These are phyloP conservation scores for Orchesella flavescens DNA, from an alignment of 2,888 invertebrate genomes.

Conservation along the genomic window DNA sequence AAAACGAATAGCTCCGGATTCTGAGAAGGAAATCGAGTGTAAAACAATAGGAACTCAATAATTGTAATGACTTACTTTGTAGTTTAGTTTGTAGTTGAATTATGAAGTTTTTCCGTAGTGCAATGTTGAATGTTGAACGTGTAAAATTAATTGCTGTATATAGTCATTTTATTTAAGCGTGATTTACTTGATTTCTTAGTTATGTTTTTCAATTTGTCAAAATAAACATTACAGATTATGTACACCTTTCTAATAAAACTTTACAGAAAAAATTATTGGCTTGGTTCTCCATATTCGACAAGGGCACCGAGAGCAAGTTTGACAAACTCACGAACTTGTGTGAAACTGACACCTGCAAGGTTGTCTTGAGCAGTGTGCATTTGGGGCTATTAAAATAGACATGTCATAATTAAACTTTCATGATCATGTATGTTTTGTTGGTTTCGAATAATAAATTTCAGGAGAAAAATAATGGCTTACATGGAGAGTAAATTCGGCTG, in stretches of 20 bases:
- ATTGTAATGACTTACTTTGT: no score
- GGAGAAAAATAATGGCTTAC: neutral
- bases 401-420: neutral
- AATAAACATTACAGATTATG: no score
- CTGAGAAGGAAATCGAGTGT: no score
- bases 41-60: no score
- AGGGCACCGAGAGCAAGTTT: slow-evolving; percentile 46
- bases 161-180: no score
- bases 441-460: neutral
- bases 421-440: neutral
- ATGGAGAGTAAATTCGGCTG: neutral
- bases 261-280: no score
- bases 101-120: no score
- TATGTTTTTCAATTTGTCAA: no score
- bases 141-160: no score
- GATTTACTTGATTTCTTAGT: no score
- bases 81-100: no score
- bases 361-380: slow-evolving; percentile 53
- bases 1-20: neutral
- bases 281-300: slow-evolving; percentile 50
- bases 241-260: no score
- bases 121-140: neutral
- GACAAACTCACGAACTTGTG: slow-evolving; percentile 45
- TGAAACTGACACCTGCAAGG: slow-evolving; percentile 38
- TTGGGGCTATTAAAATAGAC: slow-evolving; percentile 11